A percentile compares a stretch with the other conserved stretches of the same genome.
These are phyloP conservation scores for Drosophila incognita DNA, from an alignment of 2,888 invertebrate species.

Conservation along the genomic window DNA sequence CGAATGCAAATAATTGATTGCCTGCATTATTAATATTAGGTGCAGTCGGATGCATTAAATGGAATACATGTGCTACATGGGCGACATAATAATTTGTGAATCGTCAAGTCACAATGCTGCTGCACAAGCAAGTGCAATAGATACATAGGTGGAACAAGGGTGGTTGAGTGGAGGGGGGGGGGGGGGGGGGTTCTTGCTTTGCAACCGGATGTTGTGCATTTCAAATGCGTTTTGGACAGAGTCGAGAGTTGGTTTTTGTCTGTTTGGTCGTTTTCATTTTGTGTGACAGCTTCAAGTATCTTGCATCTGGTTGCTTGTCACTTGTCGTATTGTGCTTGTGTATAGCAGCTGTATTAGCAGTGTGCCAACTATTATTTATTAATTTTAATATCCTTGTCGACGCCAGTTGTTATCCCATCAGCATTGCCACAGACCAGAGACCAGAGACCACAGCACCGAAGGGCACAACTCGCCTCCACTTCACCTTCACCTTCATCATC, in stretches of 20 bases:
- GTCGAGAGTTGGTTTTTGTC: constrained; percentile 20
- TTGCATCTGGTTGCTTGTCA: constrained; percentile 8
- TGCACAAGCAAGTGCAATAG: constrained; percentile 26
- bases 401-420: constrained; percentile 46
- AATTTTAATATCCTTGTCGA: constrained; percentile 58
- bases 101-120: constrained; percentile 26
- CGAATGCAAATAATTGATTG: background rate
- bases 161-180: background rate
- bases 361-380: constrained; percentile 54
- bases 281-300: constrained; percentile 42
- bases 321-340: background rate
- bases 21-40: background rate
- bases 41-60: constrained; percentile 14
- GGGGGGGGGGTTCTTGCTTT: background rate
- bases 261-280: constrained; percentile 22
- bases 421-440: constrained; percentile 29
- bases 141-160: background rate
- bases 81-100: constrained; percentile 23
- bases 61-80: constrained; percentile 6
- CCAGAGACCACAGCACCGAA: constrained; percentile 18
- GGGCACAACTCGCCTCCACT: background rate
- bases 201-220: constrained; percentile 39
- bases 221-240: constrained; percentile 5
- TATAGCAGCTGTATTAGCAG: constrained; percentile 17
- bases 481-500: background rate